Evolutionary conservation across 2,888 invertebrate species (phyloP), one percentile per base, ranked within the genome.

Genomic region (Lasioglossum figueresi): DNA sequence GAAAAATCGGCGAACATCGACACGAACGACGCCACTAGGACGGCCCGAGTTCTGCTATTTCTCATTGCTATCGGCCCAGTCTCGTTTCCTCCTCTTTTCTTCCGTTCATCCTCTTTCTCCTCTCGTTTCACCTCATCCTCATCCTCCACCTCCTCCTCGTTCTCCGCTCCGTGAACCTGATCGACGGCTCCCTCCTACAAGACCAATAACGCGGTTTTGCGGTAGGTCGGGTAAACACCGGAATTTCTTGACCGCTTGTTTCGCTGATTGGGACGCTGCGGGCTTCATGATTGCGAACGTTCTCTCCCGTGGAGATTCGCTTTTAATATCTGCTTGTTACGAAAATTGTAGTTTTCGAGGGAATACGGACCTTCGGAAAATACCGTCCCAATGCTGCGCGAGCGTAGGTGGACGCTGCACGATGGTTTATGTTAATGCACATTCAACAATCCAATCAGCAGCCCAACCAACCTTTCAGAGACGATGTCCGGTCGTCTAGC

Each of bases 1-100:
- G 84, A 90, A 90, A 89, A 90, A 89, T 90, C 79, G 82, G 86
- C 74, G 68, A 85, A 88, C 88, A 82, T 86, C 82, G 83, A 59
- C 76, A 74, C 70, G 76, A 73, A 80, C 84, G 82, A 88, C 85
- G 83, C 76, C 85, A 78, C 72, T 71, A 75, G 83, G 66, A 83
- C 76, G 79, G 59, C 59, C 71, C 75, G 48, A n/a, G 45, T 31
- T 66, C 80, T 71, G 88, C 76, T 83, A 79, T 90, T 89, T 89
- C 83, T 88, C 85, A 83, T 84, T 78, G 78, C 68, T 82, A 76
- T 63, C 82, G 82, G 73, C 45, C 66, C 66, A 40, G 76, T 80
- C 80, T 83, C 82, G 70, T 86, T 87, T 87, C 71, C 81, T 70
- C 79, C 74, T 56, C 78, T 84, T 84, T 79, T 74, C 63, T 68